Evolutionary conservation across 2,888 invertebrate genomes (phyloP).

Genomic region (Meliscaeva auricollis): DNA sequence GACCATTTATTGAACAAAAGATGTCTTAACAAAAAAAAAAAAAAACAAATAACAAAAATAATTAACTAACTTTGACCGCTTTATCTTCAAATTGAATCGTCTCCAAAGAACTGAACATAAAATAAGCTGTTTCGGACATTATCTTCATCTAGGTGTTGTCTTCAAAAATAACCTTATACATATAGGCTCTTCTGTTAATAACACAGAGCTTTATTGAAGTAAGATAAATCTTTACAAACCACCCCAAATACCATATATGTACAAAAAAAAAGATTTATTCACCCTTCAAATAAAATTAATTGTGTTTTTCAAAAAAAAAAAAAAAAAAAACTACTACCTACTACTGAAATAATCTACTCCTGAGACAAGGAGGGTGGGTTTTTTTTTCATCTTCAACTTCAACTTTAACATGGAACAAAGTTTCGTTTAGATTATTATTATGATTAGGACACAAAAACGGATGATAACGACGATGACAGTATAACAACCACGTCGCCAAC

Average conservation of each 20-base stretch:
- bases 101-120: not conserved
- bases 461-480: conserved; percentile 32
- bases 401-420: conserved; percentile 2
- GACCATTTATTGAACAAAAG: no score
- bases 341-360: conserved; percentile 8
- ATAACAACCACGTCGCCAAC: conserved; percentile 24
- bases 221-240: not conserved
- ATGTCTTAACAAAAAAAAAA: not conserved
- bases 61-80: not conserved
- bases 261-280: conserved; percentile 22
- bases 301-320: conserved; percentile 51
- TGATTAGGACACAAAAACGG: conserved; percentile 20
- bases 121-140: conserved; percentile 29
- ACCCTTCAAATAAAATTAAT: conserved; percentile 45
- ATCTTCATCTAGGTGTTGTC: conserved; percentile 24
- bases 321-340: conserved; percentile 14
- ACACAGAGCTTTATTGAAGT: not conserved
- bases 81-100: not conserved
- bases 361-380: not conserved
- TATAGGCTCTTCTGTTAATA: not conserved
- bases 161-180: not conserved
- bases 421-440: conserved; percentile 55
- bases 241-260: no score
- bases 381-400: conserved; percentile 26
- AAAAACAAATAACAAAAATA: not conserved